Evolutionary conservation across 2,113 vertebrate genomes (phyloP).

Genomic region (Atrichornis clamosus): DNA sequence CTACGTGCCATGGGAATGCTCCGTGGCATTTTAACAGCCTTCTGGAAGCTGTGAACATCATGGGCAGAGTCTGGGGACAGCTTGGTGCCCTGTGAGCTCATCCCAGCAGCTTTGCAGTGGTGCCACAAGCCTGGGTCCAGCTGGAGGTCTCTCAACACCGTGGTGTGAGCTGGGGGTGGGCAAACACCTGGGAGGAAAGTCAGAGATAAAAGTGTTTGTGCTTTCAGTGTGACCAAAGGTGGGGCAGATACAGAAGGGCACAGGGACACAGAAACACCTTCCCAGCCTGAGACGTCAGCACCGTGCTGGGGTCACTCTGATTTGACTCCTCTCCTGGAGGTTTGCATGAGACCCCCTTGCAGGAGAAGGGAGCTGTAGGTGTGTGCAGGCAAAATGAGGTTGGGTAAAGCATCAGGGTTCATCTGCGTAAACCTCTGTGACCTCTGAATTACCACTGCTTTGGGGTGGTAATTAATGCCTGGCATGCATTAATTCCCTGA

Average conservation of each 20-base stretch:
- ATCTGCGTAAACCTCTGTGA: not conserved
- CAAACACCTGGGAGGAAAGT: not conserved
- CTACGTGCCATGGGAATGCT: fast-evolving
- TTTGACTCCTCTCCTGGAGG: not conserved
- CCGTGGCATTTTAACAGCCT: fast-evolving
- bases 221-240: not conserved
- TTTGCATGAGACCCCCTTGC: not conserved
- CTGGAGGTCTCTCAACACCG: fast-evolving
- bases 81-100: not conserved
- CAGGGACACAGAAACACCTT: not conserved
- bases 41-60: fast-evolving
- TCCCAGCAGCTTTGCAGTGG: not conserved
- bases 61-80: not conserved
- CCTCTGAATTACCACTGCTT: not conserved
- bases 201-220: not conserved
- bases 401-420: not conserved
- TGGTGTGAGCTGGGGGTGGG: not conserved
- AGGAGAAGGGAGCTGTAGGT: not conserved
- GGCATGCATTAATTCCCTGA: not conserved
- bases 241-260: not conserved
- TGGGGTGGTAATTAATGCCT: not conserved
- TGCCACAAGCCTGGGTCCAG: not conserved
- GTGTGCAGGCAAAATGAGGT: not conserved
- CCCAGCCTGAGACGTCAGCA: fast-evolving
- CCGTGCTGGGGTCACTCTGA: fast-evolving